phyloP scores from a whole-genome alignment of 2,888 invertebrate genomes.

The Gasteruption jaculator region DNA sequence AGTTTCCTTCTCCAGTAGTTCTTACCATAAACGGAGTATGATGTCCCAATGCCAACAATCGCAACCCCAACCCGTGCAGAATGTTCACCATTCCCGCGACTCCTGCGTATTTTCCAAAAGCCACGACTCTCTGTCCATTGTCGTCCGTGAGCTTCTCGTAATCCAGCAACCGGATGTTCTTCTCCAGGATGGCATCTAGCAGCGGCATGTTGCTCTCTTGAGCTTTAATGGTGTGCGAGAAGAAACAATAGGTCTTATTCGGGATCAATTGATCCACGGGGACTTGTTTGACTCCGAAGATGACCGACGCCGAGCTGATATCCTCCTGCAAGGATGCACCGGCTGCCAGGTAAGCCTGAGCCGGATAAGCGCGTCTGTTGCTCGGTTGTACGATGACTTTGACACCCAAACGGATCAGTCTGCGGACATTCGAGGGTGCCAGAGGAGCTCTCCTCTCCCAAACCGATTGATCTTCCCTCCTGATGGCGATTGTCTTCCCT shows the following conservation, averaged over 20 bases:
- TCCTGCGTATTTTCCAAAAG: conserved; percentile 98
- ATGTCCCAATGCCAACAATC: conserved; percentile 92
- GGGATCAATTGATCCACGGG: conserved; percentile 90
- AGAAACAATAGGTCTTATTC: conserved; percentile 96
- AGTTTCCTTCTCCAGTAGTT: not conserved
- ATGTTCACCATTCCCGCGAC: conserved; percentile 99
- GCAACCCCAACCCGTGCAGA: conserved; percentile 90
- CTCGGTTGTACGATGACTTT: conserved; percentile 98
- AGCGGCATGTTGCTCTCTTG: conserved; percentile 98
- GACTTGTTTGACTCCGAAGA: conserved; percentile 96
- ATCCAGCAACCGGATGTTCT: conserved; percentile 94
- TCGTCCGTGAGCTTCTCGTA: conserved; percentile 94
- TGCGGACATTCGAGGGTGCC: conserved; percentile 85
- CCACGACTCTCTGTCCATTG: conserved; percentile 86
- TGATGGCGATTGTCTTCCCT: conserved; percentile 76
- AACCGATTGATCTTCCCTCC: conserved; percentile 90
- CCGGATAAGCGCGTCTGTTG: conserved; percentile 95
- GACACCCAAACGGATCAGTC: conserved; percentile 80
- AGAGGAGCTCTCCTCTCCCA: conserved; percentile 96
- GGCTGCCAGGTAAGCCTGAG: conserved; percentile 89
- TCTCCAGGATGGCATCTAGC: conserved; percentile 91
- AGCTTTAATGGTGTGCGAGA: conserved; percentile 99
- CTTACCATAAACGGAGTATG: conserved; percentile 97
- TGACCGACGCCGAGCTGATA: conserved; percentile 91
- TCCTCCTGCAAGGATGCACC: conserved; percentile 95